Evolutionary conservation across 92 coral and sea anemone genomes (phyloP), one percentile per base, ranked within the genome.

Genomic region (Virgularia gustaviana): DNA sequence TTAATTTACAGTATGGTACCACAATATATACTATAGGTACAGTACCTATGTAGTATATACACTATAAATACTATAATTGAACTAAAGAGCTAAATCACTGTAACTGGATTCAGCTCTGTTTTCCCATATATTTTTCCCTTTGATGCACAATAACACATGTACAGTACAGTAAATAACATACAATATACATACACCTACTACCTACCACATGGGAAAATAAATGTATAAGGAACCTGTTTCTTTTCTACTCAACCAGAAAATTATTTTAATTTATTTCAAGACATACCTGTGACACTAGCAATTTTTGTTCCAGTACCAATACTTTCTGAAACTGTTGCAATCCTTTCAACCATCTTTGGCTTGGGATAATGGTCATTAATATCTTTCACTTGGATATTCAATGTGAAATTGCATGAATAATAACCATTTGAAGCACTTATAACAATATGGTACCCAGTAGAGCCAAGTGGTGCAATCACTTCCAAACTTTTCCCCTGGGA

Each of bases 311-410:
- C 98, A 6, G 71, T 57, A 0, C 39, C 63, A 13, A 84, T 89
- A 60, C 83, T 85, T 76, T 92, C 98, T 18, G 79, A 31, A 11
- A 92, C 76, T 10, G 88, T 78, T 8, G 76, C 98, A 23, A 86
- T 85, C 65, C 82, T 89, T 83, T 89, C 96, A 6, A 78, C 85
- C 79, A 89, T 80, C 2, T 63, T 77, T 9, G 98, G 96, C 71
- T 82, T 82, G 9, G 98, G 98, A 15, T 89, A 81, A 58, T 92
- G 90, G 78, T 92, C 91, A 70, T 92, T 92, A 0, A 79, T 83
- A 71, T 92, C 98, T 38, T 66, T 38, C 9, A 92, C 41, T 13
- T 72, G 72, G 42, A 92, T 60, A 42, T 56, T 73, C 24, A 92
- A 73, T 32, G 83, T 81, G 44, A 88, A 56, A 20, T 44, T 70